Percentiles rank a stretch among this genome's conserved stretches.
Conservation (phyloP, 2,888 invertebrate species). For the Atherix ibis region DNA sequence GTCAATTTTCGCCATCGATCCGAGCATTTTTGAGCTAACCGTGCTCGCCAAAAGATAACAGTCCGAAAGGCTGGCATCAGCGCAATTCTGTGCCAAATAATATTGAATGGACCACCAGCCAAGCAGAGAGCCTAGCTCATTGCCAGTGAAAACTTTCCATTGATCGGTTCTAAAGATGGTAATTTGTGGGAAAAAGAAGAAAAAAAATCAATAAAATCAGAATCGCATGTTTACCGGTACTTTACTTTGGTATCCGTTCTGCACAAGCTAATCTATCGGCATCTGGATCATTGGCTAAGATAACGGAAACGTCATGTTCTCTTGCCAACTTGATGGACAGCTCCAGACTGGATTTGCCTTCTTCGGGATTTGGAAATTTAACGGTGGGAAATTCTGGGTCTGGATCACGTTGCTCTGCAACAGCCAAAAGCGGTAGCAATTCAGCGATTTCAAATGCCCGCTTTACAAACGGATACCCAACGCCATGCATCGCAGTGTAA, state of each 20-base stretch:
- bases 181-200: too few relatives aligned
- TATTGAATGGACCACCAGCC: conserved; percentile 83
- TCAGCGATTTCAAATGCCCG: conserved; percentile 59
- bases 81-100: conserved; percentile 36
- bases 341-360: conserved; percentile 65
- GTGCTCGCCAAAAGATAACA: conserved; percentile 82
- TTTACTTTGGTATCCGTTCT: conserved; percentile 53
- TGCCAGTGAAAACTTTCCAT: conserved; percentile 89
- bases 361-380: conserved; percentile 95
- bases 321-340: conserved; percentile 67
- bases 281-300: conserved; percentile 96
- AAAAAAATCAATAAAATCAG: too few relatives aligned
- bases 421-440: conserved; percentile 38
- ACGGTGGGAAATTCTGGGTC: conserved; percentile 97
- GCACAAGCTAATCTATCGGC: conserved; percentile 92
- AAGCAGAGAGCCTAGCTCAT: conserved; percentile 84
- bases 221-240: neutral
- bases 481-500: conserved; percentile 97
- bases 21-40: conserved; percentile 89
- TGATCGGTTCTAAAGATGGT: conserved; percentile 37
- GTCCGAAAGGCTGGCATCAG: conserved; percentile 37
- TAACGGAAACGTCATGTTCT: conserved; percentile 46
- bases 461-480: conserved; percentile 66
- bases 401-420: conserved; percentile 60
- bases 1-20: conserved; percentile 60